Evolutionary conservation across 2,113 vertebrate species (phyloP), one percentile per base, ranked within the genome.

Genomic region (Cochlearius cochlearius): DNA sequence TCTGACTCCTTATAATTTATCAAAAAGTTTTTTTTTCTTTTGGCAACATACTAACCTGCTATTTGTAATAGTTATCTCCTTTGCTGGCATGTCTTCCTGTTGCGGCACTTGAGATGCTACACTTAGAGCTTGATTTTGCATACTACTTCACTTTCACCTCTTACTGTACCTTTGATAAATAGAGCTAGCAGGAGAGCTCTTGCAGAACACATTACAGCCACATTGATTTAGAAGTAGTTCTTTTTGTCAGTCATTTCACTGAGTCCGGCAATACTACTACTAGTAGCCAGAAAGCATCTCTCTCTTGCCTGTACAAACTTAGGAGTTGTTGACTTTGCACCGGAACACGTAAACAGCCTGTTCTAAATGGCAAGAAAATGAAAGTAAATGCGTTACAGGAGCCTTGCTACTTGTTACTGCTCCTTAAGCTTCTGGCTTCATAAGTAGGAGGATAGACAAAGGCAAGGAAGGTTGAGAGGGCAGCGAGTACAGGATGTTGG

Each of bases 181-280:
- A 63, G 59, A 71, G 27, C 16, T 67, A 90, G 36, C 30, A 72
- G 71, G 11, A 90, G 22, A 90, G 45, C 63, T 92, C 86, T 63
- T 52, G 36, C 13, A 73, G 50, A 53, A 68, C 58, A 55, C 41
- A 19, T 29, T 39, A 47, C 9, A 73, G 50, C 5, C 50, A n/a
- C 5, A 1, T 0, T 13, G 49, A 52, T 34, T 64, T 32, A 56
- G 39, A 76, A 68, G 76, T 0, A 47, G 22, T 7, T 59, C 19
- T 79, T 83, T 53, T 9, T 45, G 49, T 67, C 5, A 59, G 15
- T 18, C n/a, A 36, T 50, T 74, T 75, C 47, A 62, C 9, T 2
- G 6, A 92, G 41, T 25, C 23, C 69, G 85, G 34, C 55, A 52
- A 32, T 7, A 45, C n/a, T 39, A 32, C 8, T 38, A 9, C 7